Evolutionary conservation across 2,888 invertebrate genomes (phyloP), one percentile per base, ranked within the genome.

Genomic region (Sthenelais limicola): DNA sequence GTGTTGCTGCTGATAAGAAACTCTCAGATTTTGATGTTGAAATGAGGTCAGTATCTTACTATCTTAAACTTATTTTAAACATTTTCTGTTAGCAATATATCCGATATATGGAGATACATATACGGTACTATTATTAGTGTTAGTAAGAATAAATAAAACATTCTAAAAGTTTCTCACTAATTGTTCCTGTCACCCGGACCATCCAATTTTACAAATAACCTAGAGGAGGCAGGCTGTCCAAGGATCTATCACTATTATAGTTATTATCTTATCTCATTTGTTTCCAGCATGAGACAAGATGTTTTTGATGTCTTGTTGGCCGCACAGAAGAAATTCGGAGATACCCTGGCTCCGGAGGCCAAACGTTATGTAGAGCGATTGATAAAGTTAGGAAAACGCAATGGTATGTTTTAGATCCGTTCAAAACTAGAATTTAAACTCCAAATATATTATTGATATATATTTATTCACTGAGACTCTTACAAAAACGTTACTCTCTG

Each of bases 1-100:
- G 89, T 78, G 85, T 86, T 5, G 84, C 82, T 58, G 89, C 88
- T n/a, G 88, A 88, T 68, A 85, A 88, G 74, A 85, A 86, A 69
- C 79, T 89, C 28, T 87, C 88, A 21, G 88, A 88, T 56, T 88
- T 88, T 84, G 87, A 87, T 82, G 89, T 89, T 0, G 89, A 89
- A 76, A 86, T 89, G 83, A 86, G 85, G 86, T 86, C 68, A 75
- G 58, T 43, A 43, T n/a, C n/a, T n/a, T n/a, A n/a, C n/a, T n/a
- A n/a, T n/a, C n/a, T n/a, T n/a, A n/a, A n/a, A n/a, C n/a, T n/a
- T n/a, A n/a, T n/a, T n/a, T n/a, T 43, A 18, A 43, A 43, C 18
- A 18, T 43, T 9, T 18, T 43, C 18, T 43, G 43, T 43, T 18
- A 43, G 43, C 43, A 43, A 9, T 43, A 43, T 18, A 43, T 15